Percentiles rank a stretch among this genome's conserved stretches.
Conservation (phyloP, 2,797 vertebrate genomes). For the Percopsis omiscomaycus region DNA sequence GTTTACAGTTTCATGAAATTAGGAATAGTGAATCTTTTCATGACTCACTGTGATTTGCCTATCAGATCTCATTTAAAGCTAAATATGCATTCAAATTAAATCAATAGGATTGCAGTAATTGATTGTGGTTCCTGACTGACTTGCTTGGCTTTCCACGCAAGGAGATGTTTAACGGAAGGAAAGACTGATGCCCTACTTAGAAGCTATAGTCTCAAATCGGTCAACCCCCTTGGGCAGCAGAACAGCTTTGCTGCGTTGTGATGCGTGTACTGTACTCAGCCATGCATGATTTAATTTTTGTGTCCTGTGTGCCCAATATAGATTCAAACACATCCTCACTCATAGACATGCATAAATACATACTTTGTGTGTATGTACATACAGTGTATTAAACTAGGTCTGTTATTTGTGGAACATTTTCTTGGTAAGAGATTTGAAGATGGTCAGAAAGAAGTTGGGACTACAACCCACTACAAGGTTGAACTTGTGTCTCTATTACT, state of each 20-base stretch:
- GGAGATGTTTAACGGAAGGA: not conserved
- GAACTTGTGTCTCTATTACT: not conserved
- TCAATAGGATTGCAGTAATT: not conserved
- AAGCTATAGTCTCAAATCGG: conserved; percentile 13
- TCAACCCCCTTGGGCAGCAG: conserved; percentile 29
- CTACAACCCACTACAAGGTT: no score
- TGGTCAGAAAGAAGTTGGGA: no score
- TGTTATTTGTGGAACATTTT: no score
- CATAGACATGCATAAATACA: not conserved
- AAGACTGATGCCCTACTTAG: conserved; percentile 1
- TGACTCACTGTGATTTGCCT: no score
- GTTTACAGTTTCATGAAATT: no score
- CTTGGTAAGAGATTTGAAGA: no score
- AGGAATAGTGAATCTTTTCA: no score
- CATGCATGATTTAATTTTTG: conserved; percentile 40
- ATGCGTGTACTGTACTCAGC: conserved; percentile 46
- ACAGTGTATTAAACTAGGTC: no score
- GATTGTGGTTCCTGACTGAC: no score
- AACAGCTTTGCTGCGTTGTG: conserved; percentile 48
- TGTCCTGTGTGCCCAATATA: conserved; percentile 35
- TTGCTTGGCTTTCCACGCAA: not conserved
- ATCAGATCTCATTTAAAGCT: no score
- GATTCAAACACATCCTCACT: conserved; percentile 15
- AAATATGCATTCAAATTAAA: not conserved
- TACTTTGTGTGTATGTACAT: no score